These are phyloP conservation scores for Panonychus citri DNA, from an alignment of 1,140 invertebrate genomes.

Conservation along the genomic window DNA sequence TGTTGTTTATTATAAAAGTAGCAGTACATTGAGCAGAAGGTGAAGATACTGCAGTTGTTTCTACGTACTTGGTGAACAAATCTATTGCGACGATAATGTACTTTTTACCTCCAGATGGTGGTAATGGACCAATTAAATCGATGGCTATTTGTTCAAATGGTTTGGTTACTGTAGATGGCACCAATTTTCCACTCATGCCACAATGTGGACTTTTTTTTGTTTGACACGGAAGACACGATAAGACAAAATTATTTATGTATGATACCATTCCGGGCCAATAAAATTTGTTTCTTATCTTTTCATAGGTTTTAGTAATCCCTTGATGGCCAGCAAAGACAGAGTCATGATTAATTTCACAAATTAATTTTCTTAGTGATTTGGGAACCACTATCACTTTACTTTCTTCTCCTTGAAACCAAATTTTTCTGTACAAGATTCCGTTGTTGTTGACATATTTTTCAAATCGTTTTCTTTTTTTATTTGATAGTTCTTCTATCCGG, in stretches of 20 bases:
- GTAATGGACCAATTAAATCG: conserved; percentile 19
- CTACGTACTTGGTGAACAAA: conserved; percentile 18
- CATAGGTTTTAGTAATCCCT: too few species aligned
- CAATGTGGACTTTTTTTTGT: conserved; percentile 3
- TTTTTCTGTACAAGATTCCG: too few species aligned
- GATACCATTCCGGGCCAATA: neutral
- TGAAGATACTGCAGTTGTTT: conserved; percentile 13
- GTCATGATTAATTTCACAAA: too few species aligned
- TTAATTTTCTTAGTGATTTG: too few species aligned
- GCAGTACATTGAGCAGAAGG: conserved; percentile 14
- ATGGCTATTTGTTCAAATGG: conserved; percentile 15
- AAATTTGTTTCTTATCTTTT: too few species aligned
- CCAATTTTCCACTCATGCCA: too few species aligned
- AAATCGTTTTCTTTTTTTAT: neutral
- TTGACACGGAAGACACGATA: conserved; percentile 13
- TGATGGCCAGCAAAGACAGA: too few species aligned
- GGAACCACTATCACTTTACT: too few species aligned
- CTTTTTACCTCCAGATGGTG: conserved; percentile 12
- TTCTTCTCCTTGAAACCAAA: too few species aligned
- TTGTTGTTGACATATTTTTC: neutral
- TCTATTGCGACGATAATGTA: conserved; percentile 17
- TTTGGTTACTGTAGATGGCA: conserved; percentile 5
- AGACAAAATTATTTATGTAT: conserved; percentile 8
- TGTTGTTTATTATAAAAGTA: conserved; percentile 13
- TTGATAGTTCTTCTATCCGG: conserved; percentile 1